Percentiles rank a stretch among this genome's conserved stretches.
Evolutionary conservation across 1,140 invertebrate species (phyloP).

Genomic region (Aphaenogaster floridana): DNA sequence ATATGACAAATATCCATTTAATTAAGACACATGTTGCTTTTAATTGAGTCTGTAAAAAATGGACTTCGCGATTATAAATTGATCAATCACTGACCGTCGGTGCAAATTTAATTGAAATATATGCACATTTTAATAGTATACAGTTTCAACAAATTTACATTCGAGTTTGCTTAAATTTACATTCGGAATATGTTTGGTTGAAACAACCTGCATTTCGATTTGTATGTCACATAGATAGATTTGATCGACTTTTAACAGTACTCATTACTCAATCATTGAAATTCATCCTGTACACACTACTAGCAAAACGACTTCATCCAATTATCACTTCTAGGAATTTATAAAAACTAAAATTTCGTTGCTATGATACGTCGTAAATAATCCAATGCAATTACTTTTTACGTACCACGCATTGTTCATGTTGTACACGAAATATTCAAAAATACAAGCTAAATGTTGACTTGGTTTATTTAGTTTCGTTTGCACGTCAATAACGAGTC

Average conservation of each 20-base stretch:
- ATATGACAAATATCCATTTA: constrained; percentile 19
- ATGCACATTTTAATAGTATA: constrained; percentile 54
- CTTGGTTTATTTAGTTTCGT: constrained; percentile 21
- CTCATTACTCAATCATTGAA: constrained; percentile 35
- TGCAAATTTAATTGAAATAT: constrained; percentile 57
- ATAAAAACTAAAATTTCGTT: neutral
- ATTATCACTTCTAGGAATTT: constrained; percentile 2
- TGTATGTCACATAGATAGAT: constrained; percentile 27
- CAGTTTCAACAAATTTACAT: constrained; percentile 57
- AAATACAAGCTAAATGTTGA: constrained; percentile 10
- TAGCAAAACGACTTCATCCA: neutral
- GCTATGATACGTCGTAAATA: neutral
- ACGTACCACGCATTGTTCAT: neutral
- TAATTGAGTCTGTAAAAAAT: constrained; percentile 10
- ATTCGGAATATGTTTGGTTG: constrained; percentile 37
- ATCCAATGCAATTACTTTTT: neutral
- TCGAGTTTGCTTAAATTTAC: constrained; percentile 52
- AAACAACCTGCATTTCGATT: constrained; percentile 39
- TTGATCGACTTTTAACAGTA: constrained; percentile 55
- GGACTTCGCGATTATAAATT: constrained; percentile 48
- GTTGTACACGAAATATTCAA: neutral
- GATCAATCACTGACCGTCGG: constrained; percentile 30
- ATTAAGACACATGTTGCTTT: constrained; percentile 36
- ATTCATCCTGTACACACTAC: constrained; percentile 1
- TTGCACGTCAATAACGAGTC: neutral